Evolutionary conservation across 2,888 invertebrate species (phyloP), one percentile per base, ranked within the genome.

Genomic region (Muscina levida): DNA sequence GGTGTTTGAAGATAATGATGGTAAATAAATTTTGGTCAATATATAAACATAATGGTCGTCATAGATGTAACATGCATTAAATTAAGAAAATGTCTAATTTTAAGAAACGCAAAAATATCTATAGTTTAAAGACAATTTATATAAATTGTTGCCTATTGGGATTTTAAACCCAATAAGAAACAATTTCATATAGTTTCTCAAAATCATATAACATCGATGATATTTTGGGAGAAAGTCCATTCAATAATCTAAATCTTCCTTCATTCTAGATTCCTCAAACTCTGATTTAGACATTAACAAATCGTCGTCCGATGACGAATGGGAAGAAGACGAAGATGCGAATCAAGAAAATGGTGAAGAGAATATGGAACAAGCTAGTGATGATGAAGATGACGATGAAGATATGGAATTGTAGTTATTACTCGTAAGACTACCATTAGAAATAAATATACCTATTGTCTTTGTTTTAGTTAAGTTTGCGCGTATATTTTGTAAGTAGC

Each of bases 1-100:
- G 19, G 82, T 88, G 13, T 86, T 88, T 68, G 86, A 90, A 26
- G 91, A 91, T 68, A 86, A 86, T 82, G 76, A 80, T 72, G 88
- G 89, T 90, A 84, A 74, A 76, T 70, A 48, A 39, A 15, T 37
- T 53, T 31, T 31, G 8, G 8, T 31, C 31, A 31, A 31, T 13
- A 62, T n/a, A n/a, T n/a, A n/a, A n/a, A n/a, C n/a, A n/a, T n/a
- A n/a, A n/a, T n/a, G n/a, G n/a, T n/a, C n/a, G n/a, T n/a, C n/a
- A n/a, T n/a, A n/a, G n/a, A n/a, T n/a, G n/a, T n/a, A n/a, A n/a
- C n/a, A n/a, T n/a, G n/a, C n/a, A n/a, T n/a, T n/a, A n/a, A n/a
- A n/a, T n/a, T n/a, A n/a, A n/a, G n/a, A n/a, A n/a, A n/a, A n/a
- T n/a, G n/a, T n/a, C n/a, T n/a, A n/a, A n/a, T n/a, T n/a, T n/a